Evolutionary conservation across 2,113 vertebrate species (phyloP).

Genomic region (Sander lucioperca): DNA sequence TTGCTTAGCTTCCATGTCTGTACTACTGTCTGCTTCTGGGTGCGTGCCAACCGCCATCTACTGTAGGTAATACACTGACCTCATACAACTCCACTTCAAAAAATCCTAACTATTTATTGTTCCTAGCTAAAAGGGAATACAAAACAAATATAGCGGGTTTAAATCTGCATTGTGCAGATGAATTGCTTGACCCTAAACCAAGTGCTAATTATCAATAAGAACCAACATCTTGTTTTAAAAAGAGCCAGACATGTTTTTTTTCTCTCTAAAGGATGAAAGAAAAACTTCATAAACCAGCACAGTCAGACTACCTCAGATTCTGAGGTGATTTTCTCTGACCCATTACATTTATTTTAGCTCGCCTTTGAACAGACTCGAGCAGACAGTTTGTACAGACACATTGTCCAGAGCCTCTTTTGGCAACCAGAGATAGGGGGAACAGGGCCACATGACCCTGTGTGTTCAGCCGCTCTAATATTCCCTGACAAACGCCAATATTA

Average conservation of each 20-base stretch:
- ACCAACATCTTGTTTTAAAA: not conserved
- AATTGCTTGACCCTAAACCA: not conserved
- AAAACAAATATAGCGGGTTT: not conserved
- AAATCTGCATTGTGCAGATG: not conserved
- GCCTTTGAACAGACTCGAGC: constrained; percentile 50
- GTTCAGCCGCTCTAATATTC: constrained; percentile 49
- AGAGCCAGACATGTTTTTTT: not conserved
- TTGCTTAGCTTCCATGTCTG: no score
- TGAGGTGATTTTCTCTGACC: constrained; percentile 12
- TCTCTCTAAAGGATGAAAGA: not conserved
- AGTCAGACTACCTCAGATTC: not conserved
- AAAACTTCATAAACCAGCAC: not conserved
- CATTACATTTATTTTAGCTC: constrained; percentile 30
- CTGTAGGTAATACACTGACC: no score
- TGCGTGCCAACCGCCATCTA: no score
- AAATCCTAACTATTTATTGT: not conserved
- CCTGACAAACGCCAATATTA: constrained; percentile 55
- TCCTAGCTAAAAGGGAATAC: not conserved
- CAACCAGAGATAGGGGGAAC: constrained; percentile 33
- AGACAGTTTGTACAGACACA: constrained; percentile 72
- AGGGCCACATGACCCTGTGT: constrained; percentile 45
- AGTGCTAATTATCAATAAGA: not conserved
- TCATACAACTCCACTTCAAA: no score
- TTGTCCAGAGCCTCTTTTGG: constrained; percentile 48
- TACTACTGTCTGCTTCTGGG: no score